phyloP scores from a whole-genome alignment of 2,113 vertebrate species.

The Chamaetylas fuelleborni region DNA sequence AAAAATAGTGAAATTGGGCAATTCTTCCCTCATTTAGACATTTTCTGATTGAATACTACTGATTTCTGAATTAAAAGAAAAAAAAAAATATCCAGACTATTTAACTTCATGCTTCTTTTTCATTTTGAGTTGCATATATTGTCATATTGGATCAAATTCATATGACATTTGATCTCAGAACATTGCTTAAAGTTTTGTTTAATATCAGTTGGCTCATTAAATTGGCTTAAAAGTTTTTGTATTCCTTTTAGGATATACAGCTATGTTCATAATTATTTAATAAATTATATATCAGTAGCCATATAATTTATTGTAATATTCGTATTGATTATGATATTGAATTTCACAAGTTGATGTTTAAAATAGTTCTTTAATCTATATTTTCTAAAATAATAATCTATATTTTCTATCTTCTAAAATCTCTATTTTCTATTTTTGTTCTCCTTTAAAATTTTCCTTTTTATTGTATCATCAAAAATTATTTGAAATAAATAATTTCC shows the following conservation, averaged over 20 bases:
- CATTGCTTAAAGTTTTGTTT: background rate
- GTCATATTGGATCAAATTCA: background rate
- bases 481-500: background rate
- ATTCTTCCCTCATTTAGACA: background rate
- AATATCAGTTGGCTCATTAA: background rate
- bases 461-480: background rate
- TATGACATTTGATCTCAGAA: background rate
- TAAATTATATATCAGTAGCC: background rate
- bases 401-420: background rate
- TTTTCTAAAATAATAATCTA: background rate
- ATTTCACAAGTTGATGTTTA: background rate
- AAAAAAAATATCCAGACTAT: background rate
- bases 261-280: background rate
- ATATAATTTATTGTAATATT: background rate
- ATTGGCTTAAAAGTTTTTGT: background rate
- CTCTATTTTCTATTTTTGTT: background rate
- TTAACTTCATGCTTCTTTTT: background rate
- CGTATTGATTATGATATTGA: background rate
- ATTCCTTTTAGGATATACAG: background rate
- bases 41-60: background rate
- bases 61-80: background rate
- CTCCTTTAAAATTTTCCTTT: background rate
- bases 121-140: background rate
- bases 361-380: background rate
- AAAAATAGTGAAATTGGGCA: background rate